Base-by-base conservation (phyloP, 2,888 invertebrate species). In the Noctua fimbriata region DNA sequence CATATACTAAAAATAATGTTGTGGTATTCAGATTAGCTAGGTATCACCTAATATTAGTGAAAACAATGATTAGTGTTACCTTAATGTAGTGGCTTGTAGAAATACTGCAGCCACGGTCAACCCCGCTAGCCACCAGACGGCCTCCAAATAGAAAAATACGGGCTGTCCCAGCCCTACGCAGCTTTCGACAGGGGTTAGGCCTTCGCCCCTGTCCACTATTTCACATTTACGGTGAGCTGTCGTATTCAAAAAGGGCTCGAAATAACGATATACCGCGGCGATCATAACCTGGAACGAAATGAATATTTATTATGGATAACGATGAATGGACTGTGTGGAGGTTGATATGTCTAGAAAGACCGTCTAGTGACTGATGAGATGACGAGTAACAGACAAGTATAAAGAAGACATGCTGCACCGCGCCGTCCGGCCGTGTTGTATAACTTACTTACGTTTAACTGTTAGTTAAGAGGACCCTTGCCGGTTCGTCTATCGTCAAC, bases 151-250 rank as follows among this genome's bases (percentile, higher is more conserved):
- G 95, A 99, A 99, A 92, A 98, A 98, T 79, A 98, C 97, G 0
- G 98, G 98, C 87, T 98, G 98, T 0, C 98, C 98, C 1, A 98
- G 92, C 0, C 98, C 98, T 89, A 98, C 98, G 93, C 99, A 99
- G 91, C 98, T 98, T 84, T 97, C 96, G 0, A 98, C 97, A 0
- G 98, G 97, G 0, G 97, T 91, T 49, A 98, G 93, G 16, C 96
- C 97, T 14, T 97, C 96, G 5, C 98, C 98, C 82, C 98, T 95
- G 90, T 98, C 97, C 63, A 96, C 94, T 65, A 91, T 88, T 93
- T 97, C 96, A 81, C 97, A 97, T 76, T 96, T 91, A 72, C 97
- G 96, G 73, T 93, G 82, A 0, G 87, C 44, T 0, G 94, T 90
- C 0, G 91, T 92, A 89, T 95, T 96, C 3, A 97, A 58, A 78